Evolutionary conservation across 1,140 invertebrate genomes (phyloP).

Genomic region (Tetragonula clypearis): DNA sequence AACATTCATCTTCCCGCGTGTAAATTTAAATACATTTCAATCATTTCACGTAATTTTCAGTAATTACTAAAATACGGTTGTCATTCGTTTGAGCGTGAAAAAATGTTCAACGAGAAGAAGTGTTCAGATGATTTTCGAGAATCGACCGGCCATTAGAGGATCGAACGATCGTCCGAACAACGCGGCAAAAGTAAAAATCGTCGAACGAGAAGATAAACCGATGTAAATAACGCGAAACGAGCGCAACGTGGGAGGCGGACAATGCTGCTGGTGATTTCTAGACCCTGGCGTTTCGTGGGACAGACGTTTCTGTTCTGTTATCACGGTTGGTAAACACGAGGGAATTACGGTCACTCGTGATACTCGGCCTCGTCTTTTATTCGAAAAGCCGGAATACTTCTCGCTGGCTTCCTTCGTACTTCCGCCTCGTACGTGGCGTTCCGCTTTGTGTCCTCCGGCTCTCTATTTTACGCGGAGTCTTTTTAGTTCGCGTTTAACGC

Average conservation of each 20-base stretch:
- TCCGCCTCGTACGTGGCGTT: background rate
- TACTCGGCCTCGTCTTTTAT: constrained; percentile 41
- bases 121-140: background rate
- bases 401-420: constrained; percentile 7
- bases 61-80: background rate
- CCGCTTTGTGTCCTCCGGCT: background rate
- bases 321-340: constrained; percentile 44
- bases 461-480: background rate
- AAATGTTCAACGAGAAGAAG: background rate
- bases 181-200: background rate
- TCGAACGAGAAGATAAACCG: background rate
- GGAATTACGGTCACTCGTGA: constrained; percentile 36
- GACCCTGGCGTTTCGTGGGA: constrained; percentile 25
- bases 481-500: background rate
- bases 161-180: background rate
- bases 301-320: constrained; percentile 30
- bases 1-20: no score
- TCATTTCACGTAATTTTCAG: no score
- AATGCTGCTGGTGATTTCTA: constrained; percentile 26
- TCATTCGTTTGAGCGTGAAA: background rate
- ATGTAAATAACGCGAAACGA: constrained; percentile 23
- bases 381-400: constrained; percentile 22
- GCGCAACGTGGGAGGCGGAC: background rate
- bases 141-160: background rate
- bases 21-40: no score